Percentiles rank a stretch among this genome's conserved stretches.
These are phyloP conservation scores for Glossophaga mutica DNA, from an alignment of 2,797 vertebrate species.

Conservation along the genomic window DNA sequence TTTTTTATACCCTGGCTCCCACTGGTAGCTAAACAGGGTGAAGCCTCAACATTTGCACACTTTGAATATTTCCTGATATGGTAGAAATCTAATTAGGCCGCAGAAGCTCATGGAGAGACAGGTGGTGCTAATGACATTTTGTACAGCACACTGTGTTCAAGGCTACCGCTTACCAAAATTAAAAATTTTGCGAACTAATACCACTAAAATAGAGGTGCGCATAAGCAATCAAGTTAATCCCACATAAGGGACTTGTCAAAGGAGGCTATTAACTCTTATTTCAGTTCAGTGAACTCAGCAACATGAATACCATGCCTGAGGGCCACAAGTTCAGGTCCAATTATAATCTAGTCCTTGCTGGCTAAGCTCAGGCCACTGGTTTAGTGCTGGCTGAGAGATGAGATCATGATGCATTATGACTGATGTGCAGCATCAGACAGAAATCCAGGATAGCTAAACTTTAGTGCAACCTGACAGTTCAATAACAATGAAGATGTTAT, in stretches of 20 bases:
- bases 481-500: neutral
- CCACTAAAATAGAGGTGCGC: neutral
- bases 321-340: neutral
- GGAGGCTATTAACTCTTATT: neutral
- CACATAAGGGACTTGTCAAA: constrained; percentile 10
- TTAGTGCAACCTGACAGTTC: neutral
- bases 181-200: neutral
- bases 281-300: neutral
- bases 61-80: neutral
- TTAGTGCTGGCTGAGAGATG: neutral
- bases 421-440: neutral
- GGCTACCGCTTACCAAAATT: neutral
- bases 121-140: neutral
- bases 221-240: neutral
- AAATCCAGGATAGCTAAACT: neutral
- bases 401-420: neutral
- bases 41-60: neutral
- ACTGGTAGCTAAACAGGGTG: neutral
- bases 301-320: neutral
- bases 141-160: neutral
- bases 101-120: neutral
- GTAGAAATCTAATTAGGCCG: constrained; percentile 42
- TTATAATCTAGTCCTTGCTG: constrained; percentile 5
- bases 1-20: constrained; percentile 35
- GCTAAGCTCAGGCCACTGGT: neutral